Evolutionary conservation across 1,140 invertebrate genomes (phyloP).

Genomic region (Drosophila repleta): DNA sequence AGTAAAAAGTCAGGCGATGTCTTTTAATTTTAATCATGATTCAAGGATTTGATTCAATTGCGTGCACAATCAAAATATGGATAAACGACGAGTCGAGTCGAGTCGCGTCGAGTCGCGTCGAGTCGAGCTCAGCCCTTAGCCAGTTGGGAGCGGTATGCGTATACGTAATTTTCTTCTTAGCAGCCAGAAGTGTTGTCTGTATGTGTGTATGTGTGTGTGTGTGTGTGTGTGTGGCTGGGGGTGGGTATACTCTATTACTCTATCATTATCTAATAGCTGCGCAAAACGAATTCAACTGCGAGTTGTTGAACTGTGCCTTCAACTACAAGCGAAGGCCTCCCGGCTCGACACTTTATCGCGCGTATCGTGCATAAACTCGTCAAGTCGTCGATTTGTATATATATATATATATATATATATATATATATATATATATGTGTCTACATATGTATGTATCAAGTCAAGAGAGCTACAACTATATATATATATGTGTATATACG

Average conservation of each 20-base stretch:
- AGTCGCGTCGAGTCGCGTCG: neutral
- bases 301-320: constrained; percentile 48
- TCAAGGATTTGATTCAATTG: constrained; percentile 39
- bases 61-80: constrained; percentile 9
- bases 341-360: constrained; percentile 29
- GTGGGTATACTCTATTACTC: constrained; percentile 2
- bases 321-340: constrained; percentile 37
- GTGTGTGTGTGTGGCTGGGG: neutral
- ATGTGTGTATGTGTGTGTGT: neutral
- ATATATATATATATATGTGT: neutral
- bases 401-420: neutral
- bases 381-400: constrained; percentile 26
- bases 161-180: neutral
- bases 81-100: neutral
- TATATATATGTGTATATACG: neutral
- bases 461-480: neutral
- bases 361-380: constrained; percentile 44
- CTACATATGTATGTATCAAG: neutral
- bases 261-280: constrained; percentile 44
- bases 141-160: constrained; percentile 15
- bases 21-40: constrained; percentile 18
- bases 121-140: constrained; percentile 24
- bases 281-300: constrained; percentile 39
- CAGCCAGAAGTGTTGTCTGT: too few species aligned
- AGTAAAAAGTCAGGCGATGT: constrained; percentile 5